These are phyloP conservation scores for Chrysochloris asiatica DNA, from an alignment of 2,113 vertebrate species.

Conservation along the genomic window DNA sequence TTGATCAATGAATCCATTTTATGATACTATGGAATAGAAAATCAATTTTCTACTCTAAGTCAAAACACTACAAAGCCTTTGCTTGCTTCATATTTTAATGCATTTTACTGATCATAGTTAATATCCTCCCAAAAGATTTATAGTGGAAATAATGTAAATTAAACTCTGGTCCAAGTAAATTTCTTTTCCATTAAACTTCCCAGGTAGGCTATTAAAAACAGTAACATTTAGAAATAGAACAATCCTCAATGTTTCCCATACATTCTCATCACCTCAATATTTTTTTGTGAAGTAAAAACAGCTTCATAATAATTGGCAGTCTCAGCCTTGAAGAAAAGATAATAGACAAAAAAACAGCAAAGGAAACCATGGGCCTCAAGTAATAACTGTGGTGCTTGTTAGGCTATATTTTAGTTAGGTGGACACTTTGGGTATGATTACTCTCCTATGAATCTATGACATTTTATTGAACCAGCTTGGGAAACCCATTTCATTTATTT, in stretches of 20 bases:
- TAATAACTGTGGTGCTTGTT: not conserved
- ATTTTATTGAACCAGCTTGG: not conserved
- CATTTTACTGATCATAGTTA: not conserved
- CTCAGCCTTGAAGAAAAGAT: not conserved
- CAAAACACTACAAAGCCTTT: not conserved
- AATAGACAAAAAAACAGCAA: not conserved
- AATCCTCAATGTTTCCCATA: not conserved
- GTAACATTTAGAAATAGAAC: not conserved
- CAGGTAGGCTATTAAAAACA: not conserved
- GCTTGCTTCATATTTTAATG: not conserved
- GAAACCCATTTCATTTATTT: not conserved
- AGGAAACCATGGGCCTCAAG: not conserved
- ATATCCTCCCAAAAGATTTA: not conserved
- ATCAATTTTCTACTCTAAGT: not conserved
- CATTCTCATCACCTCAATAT: not conserved
- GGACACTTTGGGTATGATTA: not conserved
- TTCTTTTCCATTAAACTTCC: not conserved
- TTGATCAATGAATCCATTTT: not conserved
- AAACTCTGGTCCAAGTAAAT: not conserved
- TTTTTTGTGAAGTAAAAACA: not conserved
- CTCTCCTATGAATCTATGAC: not conserved
- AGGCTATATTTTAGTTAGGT: not conserved
- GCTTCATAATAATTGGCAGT: not conserved
- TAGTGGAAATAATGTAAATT: conserved; percentile 3
- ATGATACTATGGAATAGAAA: not conserved